Evolutionary conservation across 2,888 invertebrate genomes (phyloP).

Genomic region (Drosophila kambysellisi): DNA sequence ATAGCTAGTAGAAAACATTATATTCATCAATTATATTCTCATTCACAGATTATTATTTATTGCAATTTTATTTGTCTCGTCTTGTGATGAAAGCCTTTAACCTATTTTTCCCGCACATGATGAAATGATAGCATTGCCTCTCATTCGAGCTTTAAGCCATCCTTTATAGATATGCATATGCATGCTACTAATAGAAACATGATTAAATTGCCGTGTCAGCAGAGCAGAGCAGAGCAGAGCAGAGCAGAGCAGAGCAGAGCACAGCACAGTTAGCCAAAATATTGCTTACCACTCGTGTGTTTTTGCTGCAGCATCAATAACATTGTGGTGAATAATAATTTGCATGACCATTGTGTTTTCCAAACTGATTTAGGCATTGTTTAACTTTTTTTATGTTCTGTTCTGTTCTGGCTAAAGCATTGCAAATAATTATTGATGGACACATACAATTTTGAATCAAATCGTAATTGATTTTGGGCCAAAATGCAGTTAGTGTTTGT

Average conservation of each 20-base stretch:
- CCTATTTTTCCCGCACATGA: not conserved
- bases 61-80: not conserved
- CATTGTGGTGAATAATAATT: conserved; percentile 61
- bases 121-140: not conserved
- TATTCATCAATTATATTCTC: not conserved
- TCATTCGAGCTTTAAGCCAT: not conserved
- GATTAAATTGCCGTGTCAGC: conserved; percentile 9
- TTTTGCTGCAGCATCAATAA: conserved; percentile 58
- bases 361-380: conserved; percentile 56
- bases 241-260: no score
- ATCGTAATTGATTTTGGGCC: conserved; percentile 47
- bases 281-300: conserved; percentile 58
- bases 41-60: not conserved
- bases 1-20: not conserved
- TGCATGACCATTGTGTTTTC: conserved; percentile 43
- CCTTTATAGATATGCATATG: not conserved
- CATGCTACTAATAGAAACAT: conserved; percentile 10
- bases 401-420: conserved; percentile 19
- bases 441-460: conserved; percentile 17
- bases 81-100: not conserved
- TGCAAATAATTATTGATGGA: conserved; percentile 34
- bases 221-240: not conserved
- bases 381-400: conserved; percentile 21
- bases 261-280: not conserved
- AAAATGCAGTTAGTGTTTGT: conserved; percentile 4